These are phyloP conservation scores for Sclerurus mexicanus DNA, from an alignment of 2,113 vertebrate genomes.

Conservation along the genomic window DNA sequence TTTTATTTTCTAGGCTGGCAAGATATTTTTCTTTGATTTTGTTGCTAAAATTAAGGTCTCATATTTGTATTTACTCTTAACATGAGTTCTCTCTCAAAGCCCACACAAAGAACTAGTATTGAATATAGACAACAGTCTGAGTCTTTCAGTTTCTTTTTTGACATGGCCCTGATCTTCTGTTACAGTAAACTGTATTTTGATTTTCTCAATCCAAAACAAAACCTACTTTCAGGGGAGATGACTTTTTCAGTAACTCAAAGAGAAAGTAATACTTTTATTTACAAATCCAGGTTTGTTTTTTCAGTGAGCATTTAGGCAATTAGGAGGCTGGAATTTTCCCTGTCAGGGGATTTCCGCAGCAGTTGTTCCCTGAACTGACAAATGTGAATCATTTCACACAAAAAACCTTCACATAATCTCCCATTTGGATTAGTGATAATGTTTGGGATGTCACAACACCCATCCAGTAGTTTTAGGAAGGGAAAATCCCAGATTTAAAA, in stretches of 20 bases:
- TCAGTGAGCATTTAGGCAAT: neutral
- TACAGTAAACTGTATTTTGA: neutral
- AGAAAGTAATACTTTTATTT: neutral
- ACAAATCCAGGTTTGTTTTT: neutral
- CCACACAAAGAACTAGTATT: neutral
- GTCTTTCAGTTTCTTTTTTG: neutral
- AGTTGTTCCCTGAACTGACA: neutral
- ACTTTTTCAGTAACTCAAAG: neutral
- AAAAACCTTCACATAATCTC: neutral
- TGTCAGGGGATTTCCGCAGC: neutral
- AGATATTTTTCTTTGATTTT: neutral
- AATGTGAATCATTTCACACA: neutral
- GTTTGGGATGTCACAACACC: neutral
- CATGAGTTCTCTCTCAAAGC: neutral
- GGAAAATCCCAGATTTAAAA: conserved; percentile 31
- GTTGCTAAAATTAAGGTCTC: neutral
- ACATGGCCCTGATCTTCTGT: neutral
- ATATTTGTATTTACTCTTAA: too few relatives aligned
- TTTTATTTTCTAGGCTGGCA: neutral
- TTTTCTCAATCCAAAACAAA: neutral
- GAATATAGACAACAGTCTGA: neutral
- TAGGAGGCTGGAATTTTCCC: neutral
- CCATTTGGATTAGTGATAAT: neutral
- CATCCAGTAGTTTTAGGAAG: neutral
- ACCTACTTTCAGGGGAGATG: neutral